phyloP scores from a whole-genome alignment of 2,888 invertebrate species.

The Standfussiana lucernea region DNA sequence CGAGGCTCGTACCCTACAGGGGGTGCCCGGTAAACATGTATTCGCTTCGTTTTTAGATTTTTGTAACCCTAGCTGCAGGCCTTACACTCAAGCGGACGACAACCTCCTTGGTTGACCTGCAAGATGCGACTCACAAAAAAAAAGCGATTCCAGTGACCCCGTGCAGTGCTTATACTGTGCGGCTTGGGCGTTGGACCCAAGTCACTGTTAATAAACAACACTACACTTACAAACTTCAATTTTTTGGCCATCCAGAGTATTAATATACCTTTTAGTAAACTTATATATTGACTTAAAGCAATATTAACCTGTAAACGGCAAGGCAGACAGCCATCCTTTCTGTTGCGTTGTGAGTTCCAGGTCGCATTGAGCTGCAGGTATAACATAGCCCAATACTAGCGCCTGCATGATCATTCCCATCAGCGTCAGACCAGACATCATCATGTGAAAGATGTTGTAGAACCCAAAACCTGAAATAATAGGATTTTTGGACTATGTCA shows the following conservation, averaged over 20 bases:
- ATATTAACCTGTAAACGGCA: constrained; percentile 91
- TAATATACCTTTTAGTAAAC: background rate
- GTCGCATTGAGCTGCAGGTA: constrained; percentile 93
- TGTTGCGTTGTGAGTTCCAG: constrained; percentile 90
- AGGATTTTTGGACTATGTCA: background rate
- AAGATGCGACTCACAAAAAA: background rate
- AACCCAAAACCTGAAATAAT: constrained; percentile 89
- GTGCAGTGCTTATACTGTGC: background rate
- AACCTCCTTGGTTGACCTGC: background rate
- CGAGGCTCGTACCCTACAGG: background rate
- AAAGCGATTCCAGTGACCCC: background rate
- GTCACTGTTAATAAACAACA: background rate
- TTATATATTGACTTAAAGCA: background rate
- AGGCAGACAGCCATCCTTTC: constrained; percentile 92
- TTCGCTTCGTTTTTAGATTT: background rate
- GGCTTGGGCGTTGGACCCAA: background rate
- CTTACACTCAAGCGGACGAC: background rate
- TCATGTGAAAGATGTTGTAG: constrained; percentile 91
- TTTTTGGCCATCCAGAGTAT: background rate
- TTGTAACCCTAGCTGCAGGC: background rate
- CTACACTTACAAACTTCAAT: background rate
- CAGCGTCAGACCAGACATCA: constrained; percentile 91
- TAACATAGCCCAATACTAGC: constrained; percentile 92
- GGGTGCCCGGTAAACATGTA: background rate
- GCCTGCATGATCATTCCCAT: constrained; percentile 93